Conservation (phyloP, 2,113 vertebrate genomes). For the Macroglossus sobrinus region DNA sequence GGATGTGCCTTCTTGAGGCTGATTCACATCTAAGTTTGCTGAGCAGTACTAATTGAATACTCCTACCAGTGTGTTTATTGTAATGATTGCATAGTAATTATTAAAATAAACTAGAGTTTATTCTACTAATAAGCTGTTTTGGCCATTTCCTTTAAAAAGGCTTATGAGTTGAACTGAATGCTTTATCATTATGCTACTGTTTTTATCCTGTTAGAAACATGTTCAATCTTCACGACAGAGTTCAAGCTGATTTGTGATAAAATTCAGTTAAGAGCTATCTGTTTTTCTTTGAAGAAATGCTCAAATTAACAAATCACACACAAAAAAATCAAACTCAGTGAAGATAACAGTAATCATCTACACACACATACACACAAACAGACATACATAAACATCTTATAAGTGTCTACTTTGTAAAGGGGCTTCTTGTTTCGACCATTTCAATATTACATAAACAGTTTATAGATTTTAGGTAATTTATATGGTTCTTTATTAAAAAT, state of each 20-base stretch:
- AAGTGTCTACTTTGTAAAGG: neutral
- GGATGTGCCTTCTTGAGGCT: neutral
- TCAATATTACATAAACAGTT: neutral
- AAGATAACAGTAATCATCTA: neutral
- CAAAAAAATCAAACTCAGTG: neutral
- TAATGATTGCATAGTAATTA: neutral
- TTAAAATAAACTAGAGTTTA: neutral
- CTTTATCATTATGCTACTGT: neutral
- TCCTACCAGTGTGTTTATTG: neutral
- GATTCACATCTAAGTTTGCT: neutral
- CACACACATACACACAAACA: neutral
- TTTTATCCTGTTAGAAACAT: neutral
- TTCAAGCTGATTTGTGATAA: neutral
- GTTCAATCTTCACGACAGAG: neutral
- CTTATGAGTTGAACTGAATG: neutral
- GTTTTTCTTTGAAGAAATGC: neutral
- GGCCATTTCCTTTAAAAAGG: neutral
- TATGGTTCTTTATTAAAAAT: neutral
- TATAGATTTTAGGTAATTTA: neutral
- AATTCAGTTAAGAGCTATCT: neutral
- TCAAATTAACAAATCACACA: neutral
- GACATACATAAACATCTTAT: neutral
- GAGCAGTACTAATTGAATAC: neutral
- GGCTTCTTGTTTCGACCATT: neutral
- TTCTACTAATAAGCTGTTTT: neutral